Conservation (phyloP, 1,140 invertebrate species). For the Laupala kohalensis region DNA sequence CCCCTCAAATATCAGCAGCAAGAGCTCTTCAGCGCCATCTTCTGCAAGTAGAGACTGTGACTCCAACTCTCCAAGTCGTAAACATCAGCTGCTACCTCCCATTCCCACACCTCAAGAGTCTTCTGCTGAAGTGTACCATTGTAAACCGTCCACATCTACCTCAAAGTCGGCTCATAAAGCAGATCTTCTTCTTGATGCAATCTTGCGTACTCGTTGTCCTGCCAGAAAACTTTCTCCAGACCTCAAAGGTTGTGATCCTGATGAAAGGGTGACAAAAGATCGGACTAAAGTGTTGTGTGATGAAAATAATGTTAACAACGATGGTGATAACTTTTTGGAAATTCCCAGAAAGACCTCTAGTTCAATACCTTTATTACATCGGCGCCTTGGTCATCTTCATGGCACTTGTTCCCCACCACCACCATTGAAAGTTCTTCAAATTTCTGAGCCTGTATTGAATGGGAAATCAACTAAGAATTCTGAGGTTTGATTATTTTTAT, state of each 20-base stretch:
- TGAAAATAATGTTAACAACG: background rate
- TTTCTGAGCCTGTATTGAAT: background rate
- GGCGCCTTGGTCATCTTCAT: background rate
- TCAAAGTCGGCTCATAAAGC: constrained; percentile 27
- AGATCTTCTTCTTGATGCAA: constrained; percentile 37
- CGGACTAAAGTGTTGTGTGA: background rate
- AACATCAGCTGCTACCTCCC: background rate
- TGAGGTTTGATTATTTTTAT: background rate
- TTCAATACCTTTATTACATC: background rate
- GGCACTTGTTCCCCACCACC: background rate
- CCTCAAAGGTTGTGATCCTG: background rate
- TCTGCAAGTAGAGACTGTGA: background rate
- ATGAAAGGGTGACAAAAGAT: background rate
- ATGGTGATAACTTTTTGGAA: background rate
- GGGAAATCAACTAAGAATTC: background rate
- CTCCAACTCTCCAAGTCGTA: background rate
- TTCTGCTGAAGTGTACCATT: background rate
- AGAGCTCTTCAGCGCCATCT: background rate
- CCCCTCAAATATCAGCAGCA: background rate
- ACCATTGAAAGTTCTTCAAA: background rate
- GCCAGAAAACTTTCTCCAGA: background rate
- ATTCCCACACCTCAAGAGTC: background rate
- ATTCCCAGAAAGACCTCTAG: background rate
- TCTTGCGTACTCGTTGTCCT: constrained; percentile 21
- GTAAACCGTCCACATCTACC: constrained; percentile 3